A percentile compares a stretch with the other conserved stretches of the same genome.
These are phyloP conservation scores for Neopelma chrysocephalum DNA, from an alignment of 2,797 vertebrate genomes.

Conservation along the genomic window DNA sequence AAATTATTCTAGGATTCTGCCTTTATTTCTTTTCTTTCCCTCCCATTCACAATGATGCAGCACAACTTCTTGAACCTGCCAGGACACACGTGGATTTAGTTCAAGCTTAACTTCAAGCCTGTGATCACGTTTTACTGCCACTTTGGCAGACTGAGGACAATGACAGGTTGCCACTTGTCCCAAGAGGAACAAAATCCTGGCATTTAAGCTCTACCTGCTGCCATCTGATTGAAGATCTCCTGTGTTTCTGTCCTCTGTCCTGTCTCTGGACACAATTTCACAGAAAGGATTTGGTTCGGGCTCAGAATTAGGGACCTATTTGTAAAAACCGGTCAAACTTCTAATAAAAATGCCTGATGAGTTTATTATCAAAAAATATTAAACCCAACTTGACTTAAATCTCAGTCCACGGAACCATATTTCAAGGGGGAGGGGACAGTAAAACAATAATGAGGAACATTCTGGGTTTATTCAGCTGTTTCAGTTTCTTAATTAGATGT, in stretches of 20 bases:
- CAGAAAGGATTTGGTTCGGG: not conserved
- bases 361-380: not conserved
- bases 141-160: not conserved
- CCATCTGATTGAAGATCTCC: not conserved
- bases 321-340: not conserved
- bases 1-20: not conserved
- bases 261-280: not conserved
- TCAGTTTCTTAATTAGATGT: constrained; percentile 48
- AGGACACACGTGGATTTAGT: not conserved
- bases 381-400: not conserved
- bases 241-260: not conserved
- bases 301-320: not conserved
- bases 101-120: not conserved
- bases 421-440: not conserved
- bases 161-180: not conserved
- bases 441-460: not conserved
- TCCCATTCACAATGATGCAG: not conserved
- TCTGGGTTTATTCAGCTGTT: constrained; percentile 16
- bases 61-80: not conserved
- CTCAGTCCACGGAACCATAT: not conserved
- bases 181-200: not conserved
- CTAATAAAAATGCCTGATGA: not conserved
- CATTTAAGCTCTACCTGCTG: not conserved
- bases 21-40: not conserved
- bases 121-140: not conserved